Percentiles rank a stretch among this genome's conserved stretches.
phyloP scores from a whole-genome alignment of 2,888 invertebrate genomes.

The Thera britannica region DNA sequence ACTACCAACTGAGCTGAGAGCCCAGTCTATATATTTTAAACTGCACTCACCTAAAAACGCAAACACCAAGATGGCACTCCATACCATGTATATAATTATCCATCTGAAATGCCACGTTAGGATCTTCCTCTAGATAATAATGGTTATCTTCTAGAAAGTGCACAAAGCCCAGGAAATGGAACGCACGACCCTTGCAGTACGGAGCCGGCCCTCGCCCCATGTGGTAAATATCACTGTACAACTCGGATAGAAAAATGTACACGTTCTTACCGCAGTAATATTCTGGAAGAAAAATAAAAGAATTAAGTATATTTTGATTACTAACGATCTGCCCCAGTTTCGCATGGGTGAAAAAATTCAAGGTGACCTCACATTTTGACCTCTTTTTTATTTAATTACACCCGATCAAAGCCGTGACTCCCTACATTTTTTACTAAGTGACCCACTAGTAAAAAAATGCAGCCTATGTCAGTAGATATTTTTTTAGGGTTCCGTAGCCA shows the following conservation, averaged over 20 bases:
- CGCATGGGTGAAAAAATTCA: too few species aligned
- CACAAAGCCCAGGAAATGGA: conserved; percentile 75
- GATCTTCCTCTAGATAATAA: conserved; percentile 74
- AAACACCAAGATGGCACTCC: conserved; percentile 72
- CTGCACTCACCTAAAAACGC: conserved; percentile 69
- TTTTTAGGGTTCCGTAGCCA: too few species aligned
- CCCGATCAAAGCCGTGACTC: too few species aligned
- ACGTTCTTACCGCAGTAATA: conserved; percentile 77
- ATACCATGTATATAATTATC: conserved; percentile 76
- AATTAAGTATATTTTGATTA: too few species aligned
- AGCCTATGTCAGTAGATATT: too few species aligned
- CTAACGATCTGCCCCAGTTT: background rate
- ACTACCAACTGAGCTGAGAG: too few species aligned
- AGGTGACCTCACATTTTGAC: too few species aligned
- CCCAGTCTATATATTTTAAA: background rate
- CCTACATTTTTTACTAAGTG: too few species aligned
- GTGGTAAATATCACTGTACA: conserved; percentile 76
- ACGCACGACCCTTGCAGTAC: conserved; percentile 67
- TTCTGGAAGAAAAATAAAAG: conserved; percentile 51
- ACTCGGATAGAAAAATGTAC: conserved; percentile 72
- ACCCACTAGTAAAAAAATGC: too few species aligned
- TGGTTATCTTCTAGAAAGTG: conserved; percentile 70
- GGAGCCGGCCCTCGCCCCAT: conserved; percentile 71
- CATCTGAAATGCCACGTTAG: conserved; percentile 67
- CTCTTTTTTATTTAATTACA: too few species aligned